Conservation (phyloP, 2,888 invertebrate genomes). For the Sturmia bella region DNA sequence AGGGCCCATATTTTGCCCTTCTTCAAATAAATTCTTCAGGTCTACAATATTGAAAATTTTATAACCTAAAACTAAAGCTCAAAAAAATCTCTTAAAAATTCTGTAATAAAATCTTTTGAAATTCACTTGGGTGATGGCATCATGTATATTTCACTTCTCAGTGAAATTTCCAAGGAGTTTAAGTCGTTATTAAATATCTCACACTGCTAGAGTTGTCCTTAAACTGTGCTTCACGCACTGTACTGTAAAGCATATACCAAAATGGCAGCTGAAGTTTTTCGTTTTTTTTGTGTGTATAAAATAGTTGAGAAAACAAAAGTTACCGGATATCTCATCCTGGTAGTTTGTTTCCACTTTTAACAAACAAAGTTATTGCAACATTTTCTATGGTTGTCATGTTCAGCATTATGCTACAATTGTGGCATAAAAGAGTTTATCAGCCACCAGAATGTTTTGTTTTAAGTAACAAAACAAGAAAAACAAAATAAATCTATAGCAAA, state of each 20-base stretch:
- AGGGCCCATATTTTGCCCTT: too few relatives aligned
- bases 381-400: slow-evolving; percentile 62
- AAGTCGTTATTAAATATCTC: too few relatives aligned
- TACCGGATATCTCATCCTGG: slow-evolving; percentile 24
- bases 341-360: slow-evolving; percentile 20
- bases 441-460: slow-evolving; percentile 36
- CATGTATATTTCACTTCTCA: too few relatives aligned
- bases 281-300: slow-evolving; percentile 26
- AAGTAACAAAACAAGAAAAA: slow-evolving; percentile 2
- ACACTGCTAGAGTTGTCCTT: background rate
- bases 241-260: slow-evolving; percentile 50
- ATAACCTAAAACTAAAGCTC: too few relatives aligned
- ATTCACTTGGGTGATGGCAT: too few relatives aligned
- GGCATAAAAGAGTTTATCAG: slow-evolving; percentile 48
- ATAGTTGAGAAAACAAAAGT: slow-evolving; percentile 30
- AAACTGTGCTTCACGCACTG: background rate
- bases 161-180: too few relatives aligned
- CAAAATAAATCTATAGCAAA: slow-evolving; percentile 12
- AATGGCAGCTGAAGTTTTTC: slow-evolving; percentile 65
- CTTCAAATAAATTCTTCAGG: too few relatives aligned
- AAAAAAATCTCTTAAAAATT: too few relatives aligned
- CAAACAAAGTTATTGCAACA: slow-evolving; percentile 53
- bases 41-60: too few relatives aligned
- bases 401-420: slow-evolving; percentile 64
- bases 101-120: too few relatives aligned